Evolutionary conservation across 2,888 invertebrate species (phyloP).

Genomic region (Diarsia rubi): DNA sequence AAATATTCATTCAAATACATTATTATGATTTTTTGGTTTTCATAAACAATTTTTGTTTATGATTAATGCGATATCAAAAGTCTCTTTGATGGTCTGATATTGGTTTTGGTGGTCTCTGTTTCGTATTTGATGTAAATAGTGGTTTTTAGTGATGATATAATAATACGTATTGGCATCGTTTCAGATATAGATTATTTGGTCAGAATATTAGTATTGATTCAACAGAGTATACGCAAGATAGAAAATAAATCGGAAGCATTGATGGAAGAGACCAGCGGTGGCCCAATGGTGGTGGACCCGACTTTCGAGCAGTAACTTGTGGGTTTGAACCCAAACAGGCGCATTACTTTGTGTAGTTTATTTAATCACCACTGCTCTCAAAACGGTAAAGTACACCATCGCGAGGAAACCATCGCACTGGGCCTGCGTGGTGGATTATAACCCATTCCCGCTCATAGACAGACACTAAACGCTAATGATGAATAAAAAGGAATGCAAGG

Average conservation of each 20-base stretch:
- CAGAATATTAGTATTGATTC: neutral
- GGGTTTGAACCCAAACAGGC: too few relatives aligned
- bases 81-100: conserved; percentile 61
- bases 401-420: too few relatives aligned
- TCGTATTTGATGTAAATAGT: conserved; percentile 58
- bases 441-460: too few relatives aligned
- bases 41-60: conserved; percentile 67
- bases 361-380: too few relatives aligned
- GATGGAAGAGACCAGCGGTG: neutral
- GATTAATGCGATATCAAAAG: conserved; percentile 65
- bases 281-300: too few relatives aligned
- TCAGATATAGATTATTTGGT: conserved; percentile 19
- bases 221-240: neutral
- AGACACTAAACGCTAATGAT: too few relatives aligned
- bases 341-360: too few relatives aligned
- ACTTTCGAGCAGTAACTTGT: too few relatives aligned
- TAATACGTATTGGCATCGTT: conserved; percentile 27
- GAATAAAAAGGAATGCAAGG: too few relatives aligned
- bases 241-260: neutral
- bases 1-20: conserved; percentile 67
- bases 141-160: conserved; percentile 52
- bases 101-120: conserved; percentile 42
- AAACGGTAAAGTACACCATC: too few relatives aligned
- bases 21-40: conserved; percentile 64
- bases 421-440: too few relatives aligned